These are phyloP conservation scores for Grammomys dolichurus DNA, from an alignment of 2,113 vertebrate species.

Conservation along the genomic window DNA sequence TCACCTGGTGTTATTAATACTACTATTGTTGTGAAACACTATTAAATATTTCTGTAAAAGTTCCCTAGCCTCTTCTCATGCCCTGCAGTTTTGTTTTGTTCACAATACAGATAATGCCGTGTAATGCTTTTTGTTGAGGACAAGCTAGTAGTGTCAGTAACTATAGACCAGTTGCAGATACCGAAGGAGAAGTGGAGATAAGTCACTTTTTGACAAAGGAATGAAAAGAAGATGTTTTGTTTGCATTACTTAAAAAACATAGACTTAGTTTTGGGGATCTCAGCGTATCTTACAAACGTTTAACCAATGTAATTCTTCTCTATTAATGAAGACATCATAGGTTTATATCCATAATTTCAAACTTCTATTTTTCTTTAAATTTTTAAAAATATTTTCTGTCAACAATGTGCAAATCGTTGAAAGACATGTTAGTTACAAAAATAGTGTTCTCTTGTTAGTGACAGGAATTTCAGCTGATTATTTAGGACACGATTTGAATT, in stretches of 20 bases:
- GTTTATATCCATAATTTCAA: background rate
- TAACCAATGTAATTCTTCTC: background rate
- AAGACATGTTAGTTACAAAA: background rate
- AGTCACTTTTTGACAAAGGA: background rate
- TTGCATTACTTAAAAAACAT: background rate
- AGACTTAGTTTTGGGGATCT: background rate
- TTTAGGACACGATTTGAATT: background rate
- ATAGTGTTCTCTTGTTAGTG: background rate
- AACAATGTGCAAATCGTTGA: background rate
- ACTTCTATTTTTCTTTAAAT: background rate
- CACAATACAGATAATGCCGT: background rate
- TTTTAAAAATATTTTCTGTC: background rate
- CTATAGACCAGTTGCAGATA: background rate
- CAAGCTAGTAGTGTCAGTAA: background rate
- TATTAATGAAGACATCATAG: background rate
- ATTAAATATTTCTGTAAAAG: background rate
- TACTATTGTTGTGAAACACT: background rate
- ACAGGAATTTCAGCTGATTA: background rate
- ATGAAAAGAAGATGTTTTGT: background rate
- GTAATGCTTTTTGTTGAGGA: background rate
- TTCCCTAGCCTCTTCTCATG: background rate
- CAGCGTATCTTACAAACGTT: background rate
- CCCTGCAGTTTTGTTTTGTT: background rate
- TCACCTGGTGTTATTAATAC: background rate
- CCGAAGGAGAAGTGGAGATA: background rate